Evolutionary conservation across 1,140 invertebrate species (phyloP), one percentile per base, ranked within the genome.

Genomic region (Euborellia annulipes): DNA sequence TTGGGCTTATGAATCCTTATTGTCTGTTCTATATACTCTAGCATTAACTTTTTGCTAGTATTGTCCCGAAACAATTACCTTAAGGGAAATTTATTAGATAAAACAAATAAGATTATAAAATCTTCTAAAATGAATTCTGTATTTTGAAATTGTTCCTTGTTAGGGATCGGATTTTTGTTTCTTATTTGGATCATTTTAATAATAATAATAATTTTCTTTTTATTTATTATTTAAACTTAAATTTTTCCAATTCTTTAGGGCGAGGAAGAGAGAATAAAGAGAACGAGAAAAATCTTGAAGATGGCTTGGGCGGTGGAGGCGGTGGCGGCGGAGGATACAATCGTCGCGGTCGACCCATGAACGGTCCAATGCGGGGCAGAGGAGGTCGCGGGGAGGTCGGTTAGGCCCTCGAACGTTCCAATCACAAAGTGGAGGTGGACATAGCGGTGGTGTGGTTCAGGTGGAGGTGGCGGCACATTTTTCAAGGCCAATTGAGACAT

Each of bases 221-320:
- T 37, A 36, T 45, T 45, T 16, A 45, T 36, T 36, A 13, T 36
- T 32, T 18, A 19, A 32, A 19, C 23, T 11, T 34, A 20, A 16
- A 11, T n/a, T 43, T 46, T 45, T 46, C n/a, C 43, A 43, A 44
- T 42, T 47, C 48, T 58, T 55, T 6, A 68, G 69, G 68, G 69
- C 66, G 67, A 47, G 71, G 68, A 48, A 60, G 69, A 41, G 72
- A 75, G 54, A 73, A 72, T 50, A 75, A 74, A 54, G 73, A 77
- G 50, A 75, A 74, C 48, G 72, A 75, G 50, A 65, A 63, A 50
- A 71, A 71, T 48, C 60, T 67, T 55, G 66, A 70, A 49, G 67
- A 70, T 20, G 56, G 62, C 30, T 55, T 63, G 16, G 62, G 57
- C 22, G 61, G 65, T 50, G 59, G 61, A 36, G 63, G 62, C 47